phyloP scores from a whole-genome alignment of 2,797 vertebrate genomes.

The Apogon hyalosoma region DNA sequence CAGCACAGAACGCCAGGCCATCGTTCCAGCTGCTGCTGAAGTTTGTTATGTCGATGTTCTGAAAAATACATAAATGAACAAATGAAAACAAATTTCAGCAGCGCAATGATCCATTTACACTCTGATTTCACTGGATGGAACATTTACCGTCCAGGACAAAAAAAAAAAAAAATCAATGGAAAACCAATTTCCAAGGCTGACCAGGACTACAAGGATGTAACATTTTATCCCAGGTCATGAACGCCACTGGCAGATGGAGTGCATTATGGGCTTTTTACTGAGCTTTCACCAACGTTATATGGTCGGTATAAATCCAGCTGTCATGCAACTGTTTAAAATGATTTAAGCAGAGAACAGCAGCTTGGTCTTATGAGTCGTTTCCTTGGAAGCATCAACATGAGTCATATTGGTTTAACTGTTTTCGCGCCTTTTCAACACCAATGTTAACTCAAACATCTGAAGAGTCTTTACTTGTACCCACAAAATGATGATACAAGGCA shows the following conservation, averaged over 20 bases:
- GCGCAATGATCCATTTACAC: not conserved
- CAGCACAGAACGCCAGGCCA: conserved; percentile 94
- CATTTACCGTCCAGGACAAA: conserved; percentile 12
- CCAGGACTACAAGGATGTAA: not conserved
- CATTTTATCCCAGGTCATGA: conserved; percentile 23
- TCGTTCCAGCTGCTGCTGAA: conserved; percentile 99
- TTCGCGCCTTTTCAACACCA: conserved; percentile 31
- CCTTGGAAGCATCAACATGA: conserved; percentile 14
- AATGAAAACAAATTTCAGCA: not conserved
- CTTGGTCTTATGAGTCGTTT: conserved; percentile 2
- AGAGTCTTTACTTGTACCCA: not conserved
- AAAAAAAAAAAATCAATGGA: not conserved
- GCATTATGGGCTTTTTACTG: conserved; percentile 5
- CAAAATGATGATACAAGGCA: too few relatives aligned
- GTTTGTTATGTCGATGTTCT: conserved; percentile 99
- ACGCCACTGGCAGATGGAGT: not conserved
- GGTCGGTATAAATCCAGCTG: conserved; percentile 28
- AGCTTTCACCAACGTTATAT: conserved; percentile 6
- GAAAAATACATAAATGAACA: conserved; percentile 17
- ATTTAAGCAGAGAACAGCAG: conserved; percentile 26
- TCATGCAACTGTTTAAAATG: conserved; percentile 26
- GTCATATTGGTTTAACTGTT: conserved; percentile 15
- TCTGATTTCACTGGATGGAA: conserved; percentile 11
- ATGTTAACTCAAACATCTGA: not conserved
- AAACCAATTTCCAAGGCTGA: conserved; percentile 13